Percentiles rank a stretch among this genome's conserved stretches.
These are phyloP conservation scores for Ptyas mucosa DNA, from an alignment of 2,113 vertebrate species.

Conservation along the genomic window DNA sequence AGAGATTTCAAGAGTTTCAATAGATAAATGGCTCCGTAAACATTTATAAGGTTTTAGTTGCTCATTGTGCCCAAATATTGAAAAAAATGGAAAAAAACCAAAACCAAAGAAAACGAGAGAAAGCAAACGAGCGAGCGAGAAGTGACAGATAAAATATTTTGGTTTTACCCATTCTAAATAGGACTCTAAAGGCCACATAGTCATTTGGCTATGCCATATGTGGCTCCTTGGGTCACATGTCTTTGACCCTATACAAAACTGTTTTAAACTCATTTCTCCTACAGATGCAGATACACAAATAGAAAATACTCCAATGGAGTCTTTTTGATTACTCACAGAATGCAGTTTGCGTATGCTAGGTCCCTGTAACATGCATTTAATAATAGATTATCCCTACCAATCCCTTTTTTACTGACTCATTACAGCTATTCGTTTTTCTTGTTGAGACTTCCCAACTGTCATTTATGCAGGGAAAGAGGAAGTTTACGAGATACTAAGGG, in stretches of 20 bases:
- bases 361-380: neutral
- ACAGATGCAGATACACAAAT: neutral
- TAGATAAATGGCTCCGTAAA: neutral
- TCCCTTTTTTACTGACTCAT: neutral
- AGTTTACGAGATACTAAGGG: neutral
- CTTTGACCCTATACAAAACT: neutral
- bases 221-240: neutral
- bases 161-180: neutral
- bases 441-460: neutral
- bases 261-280: neutral
- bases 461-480: neutral
- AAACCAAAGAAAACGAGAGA: neutral
- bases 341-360: neutral
- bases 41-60: neutral
- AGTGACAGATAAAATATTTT: neutral
- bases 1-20: neutral
- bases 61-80: neutral
- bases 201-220: neutral
- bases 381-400: neutral
- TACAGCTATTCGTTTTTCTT: neutral
- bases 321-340: neutral
- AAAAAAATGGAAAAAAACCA: neutral
- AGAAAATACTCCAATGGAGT: neutral
- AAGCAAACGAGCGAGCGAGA: accelerated
- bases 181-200: neutral